Evolutionary conservation across 92 coral and sea anemone species (phyloP).

Genomic region (Paramuricea clavata): DNA sequence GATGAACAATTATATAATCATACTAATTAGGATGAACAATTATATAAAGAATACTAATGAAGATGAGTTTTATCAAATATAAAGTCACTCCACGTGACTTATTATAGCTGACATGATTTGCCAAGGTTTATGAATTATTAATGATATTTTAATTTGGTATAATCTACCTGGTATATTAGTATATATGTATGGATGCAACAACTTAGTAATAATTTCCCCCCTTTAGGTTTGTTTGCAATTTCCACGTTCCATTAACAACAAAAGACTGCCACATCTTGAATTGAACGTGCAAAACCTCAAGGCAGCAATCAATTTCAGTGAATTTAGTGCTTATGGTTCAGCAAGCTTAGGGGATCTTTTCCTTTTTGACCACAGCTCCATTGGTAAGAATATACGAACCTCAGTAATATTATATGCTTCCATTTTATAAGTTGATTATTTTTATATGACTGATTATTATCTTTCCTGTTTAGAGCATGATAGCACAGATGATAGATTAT

Average conservation of each 20-base stretch:
- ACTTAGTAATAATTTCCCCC: too few relatives aligned
- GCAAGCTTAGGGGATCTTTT: slow-evolving; percentile 42
- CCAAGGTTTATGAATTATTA: too few relatives aligned
- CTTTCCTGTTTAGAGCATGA: too few relatives aligned
- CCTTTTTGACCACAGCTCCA: slow-evolving; percentile 19
- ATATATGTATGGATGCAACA: too few relatives aligned
- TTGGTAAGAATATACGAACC: not conserved
- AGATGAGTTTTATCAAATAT: too few relatives aligned
- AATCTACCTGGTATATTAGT: too few relatives aligned
- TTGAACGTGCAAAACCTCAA: slow-evolving; percentile 3
- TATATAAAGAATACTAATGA: too few relatives aligned
- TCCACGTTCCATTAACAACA: slow-evolving; percentile 6
- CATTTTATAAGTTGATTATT: not conserved
- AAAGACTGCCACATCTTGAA: slow-evolving; percentile 39
- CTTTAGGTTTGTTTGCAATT: slow-evolving; percentile 35
- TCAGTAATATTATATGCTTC: not conserved
- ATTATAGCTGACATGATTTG: too few relatives aligned
- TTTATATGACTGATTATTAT: not conserved
- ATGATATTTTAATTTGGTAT: too few relatives aligned
- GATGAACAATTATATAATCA: too few relatives aligned
- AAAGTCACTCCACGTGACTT: too few relatives aligned
- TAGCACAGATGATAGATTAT: not conserved
- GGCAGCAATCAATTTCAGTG: not conserved
- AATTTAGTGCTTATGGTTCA: not conserved
- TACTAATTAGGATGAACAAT: too few relatives aligned